Base-by-base conservation (phyloP, 2,113 vertebrate genomes). In the Sisor rabdophorus region DNA sequence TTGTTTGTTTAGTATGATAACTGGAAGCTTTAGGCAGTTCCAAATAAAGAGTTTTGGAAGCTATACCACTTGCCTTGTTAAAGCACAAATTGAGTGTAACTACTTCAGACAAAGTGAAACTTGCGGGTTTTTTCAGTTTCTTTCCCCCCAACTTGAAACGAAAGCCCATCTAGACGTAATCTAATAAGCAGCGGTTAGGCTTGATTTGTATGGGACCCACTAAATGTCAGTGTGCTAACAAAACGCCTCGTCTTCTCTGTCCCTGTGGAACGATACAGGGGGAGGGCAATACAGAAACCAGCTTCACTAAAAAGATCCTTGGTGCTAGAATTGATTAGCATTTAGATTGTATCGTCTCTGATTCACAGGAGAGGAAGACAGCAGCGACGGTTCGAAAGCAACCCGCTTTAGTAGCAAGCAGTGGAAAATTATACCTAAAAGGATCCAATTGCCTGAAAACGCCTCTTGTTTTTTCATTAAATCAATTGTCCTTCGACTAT, bases 291-390 rank as follows among this genome's bases (percentile, higher is more conserved):
- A 55, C 61, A 73, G 74, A 81, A 79, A 69, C 58, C 19, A 26
- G 54, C 70, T 19, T 74, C 70, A 11, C 73, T 44, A 71, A 79
- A 82, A 74, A 24, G n/a, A 74, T 69, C 55, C 82, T 79, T 60
- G 53, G 76, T 55, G 73, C 70, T 75, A 64, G 65, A 81, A 84
- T 84, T 79, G 77, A 84, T 84, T 84, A 84, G 82, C 82, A 84
- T 84, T 84, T 84, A 84, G 82, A 84, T 84, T 84, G 80, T 84
- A 81, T 84, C 77, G 76, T 59, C 52, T 71, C 64, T 70, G 79
- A 73, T 79, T 83, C 54, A 75, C 59, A 76, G 22, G 70, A 83
- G 73, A 58, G 71, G 44, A 53, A 73, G 54, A 44, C 73, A 60
- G 61, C 64, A 64, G 68, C 40, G 61, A 69, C 52, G 77, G 77